Evolutionary conservation across 2,113 vertebrate genomes (phyloP), one percentile per base, ranked within the genome.

Genomic region (Pteruthius melanotis): DNA sequence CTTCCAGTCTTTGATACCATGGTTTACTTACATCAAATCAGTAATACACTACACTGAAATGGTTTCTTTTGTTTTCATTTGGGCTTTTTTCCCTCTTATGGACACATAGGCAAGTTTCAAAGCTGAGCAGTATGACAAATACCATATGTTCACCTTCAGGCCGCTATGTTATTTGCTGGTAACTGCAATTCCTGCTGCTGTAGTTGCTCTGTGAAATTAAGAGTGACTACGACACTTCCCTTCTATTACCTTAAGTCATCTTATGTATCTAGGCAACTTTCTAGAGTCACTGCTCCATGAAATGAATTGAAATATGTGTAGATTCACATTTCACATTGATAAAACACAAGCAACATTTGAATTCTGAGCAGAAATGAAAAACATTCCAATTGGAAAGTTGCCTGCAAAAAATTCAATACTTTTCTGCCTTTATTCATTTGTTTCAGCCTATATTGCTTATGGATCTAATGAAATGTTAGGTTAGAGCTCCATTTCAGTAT

Each of bases 81-180:
- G 57, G 59, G 54, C 7, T 7, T 52, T 66, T 66, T 13, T 7
- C 27, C 23, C 27, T 89, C 86, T 71, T 83, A 28, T 37, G 92
- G 45, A 84, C 61, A 37, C 93, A 66, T 85, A 90, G 89, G 53
- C 72, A 92, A 80, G 40, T 97, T 94, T 97, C 83, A 93, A 72
- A 96, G 61, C 47, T 97, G 76, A 97, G 71, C 78, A 92, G 71
- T 93, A 86, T 84, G 91, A 96, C 83, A 97, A 97, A 95, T 97
- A 94, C 93, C 92, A 69, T 97, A 97, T 96, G 83, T 96, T 97
- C 97, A 96, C 93, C 96, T 97, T 77, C 69, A 22, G 93, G 96
- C 94, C 95, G 95, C 89, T 87, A 16, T 84, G 71, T 89, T 97
- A 88, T 97, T 97, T 97, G 88, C 85, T 95, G 59, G 92, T 91